These are phyloP conservation scores for Chalcis sispes DNA, from an alignment of 2,888 invertebrate species.

Conservation along the genomic window DNA sequence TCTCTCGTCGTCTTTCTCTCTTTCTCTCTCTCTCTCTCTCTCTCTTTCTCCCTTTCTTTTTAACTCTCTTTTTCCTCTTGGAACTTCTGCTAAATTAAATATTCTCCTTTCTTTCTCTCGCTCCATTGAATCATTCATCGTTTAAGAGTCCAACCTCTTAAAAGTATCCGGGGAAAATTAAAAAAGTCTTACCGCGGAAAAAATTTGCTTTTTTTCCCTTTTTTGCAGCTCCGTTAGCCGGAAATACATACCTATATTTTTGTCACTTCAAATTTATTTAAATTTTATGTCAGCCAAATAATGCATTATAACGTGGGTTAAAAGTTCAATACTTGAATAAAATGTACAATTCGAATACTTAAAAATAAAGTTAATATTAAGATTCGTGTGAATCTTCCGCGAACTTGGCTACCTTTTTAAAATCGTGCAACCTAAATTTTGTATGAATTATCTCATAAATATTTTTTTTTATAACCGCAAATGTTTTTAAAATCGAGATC, in stretches of 20 bases:
- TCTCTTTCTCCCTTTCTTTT: too few relatives aligned
- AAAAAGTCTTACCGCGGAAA: slow-evolving; percentile 34
- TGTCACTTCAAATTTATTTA: neutral
- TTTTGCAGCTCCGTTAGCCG: slow-evolving; percentile 32
- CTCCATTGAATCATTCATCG: slow-evolving; percentile 58
- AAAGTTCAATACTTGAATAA: neutral
- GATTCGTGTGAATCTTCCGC: too few relatives aligned
- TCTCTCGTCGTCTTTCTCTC: slow-evolving; percentile 18
- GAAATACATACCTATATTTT: slow-evolving; percentile 3
- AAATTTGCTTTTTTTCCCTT: neutral
- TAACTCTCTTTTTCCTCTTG: neutral
- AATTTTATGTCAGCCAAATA: slow-evolving; percentile 12
- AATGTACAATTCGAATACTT: too few relatives aligned
- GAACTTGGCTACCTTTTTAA: too few relatives aligned
- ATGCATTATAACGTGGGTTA: too few relatives aligned
- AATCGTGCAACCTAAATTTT: too few relatives aligned
- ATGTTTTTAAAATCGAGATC: slow-evolving; percentile 20
- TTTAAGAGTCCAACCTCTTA: slow-evolving; percentile 25
- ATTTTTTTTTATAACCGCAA: too few relatives aligned
- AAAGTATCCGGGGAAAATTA: slow-evolving; percentile 44
- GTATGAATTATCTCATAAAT: too few relatives aligned
- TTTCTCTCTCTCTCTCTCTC: too few relatives aligned
- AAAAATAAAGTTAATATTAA: too few relatives aligned
- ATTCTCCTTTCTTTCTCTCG: slow-evolving; percentile 51
- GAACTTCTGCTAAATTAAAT: slow-evolving; percentile 57